Evolutionary conservation across 2,888 invertebrate genomes (phyloP).

Genomic region (Incurvaria masculella): DNA sequence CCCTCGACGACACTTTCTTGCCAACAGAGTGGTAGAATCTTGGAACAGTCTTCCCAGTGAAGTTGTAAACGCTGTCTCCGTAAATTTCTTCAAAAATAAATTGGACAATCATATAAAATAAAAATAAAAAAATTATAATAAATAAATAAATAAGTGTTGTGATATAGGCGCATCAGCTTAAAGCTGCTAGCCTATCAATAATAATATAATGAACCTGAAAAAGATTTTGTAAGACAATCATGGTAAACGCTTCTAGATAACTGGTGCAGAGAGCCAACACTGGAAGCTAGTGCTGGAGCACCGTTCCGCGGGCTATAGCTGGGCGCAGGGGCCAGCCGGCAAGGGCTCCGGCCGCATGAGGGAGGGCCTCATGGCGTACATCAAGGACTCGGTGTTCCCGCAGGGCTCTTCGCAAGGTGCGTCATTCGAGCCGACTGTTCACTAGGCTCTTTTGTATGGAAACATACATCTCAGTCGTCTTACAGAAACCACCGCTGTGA

Average conservation of each 20-base stretch:
- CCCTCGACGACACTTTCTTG: too few relatives aligned
- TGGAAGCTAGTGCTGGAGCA: slow-evolving; percentile 82
- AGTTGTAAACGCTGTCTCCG: too few relatives aligned
- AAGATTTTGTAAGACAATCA: slow-evolving; percentile 2
- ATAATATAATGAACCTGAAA: slow-evolving; percentile 3
- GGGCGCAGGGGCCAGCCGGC: slow-evolving; percentile 49
- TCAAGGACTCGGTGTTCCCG: slow-evolving; percentile 44
- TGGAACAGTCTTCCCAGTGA: too few relatives aligned
- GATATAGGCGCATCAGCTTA: too few relatives aligned
- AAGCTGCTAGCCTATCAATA: too few relatives aligned
- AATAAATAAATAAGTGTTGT: too few relatives aligned
- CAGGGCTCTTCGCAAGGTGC: slow-evolving; percentile 49
- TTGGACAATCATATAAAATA: too few relatives aligned
- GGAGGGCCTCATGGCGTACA: slow-evolving; percentile 49
- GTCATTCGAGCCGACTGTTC: too few relatives aligned
- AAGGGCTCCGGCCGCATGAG: slow-evolving; percentile 33
- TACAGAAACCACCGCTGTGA: neutral
- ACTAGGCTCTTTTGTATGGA: slow-evolving; percentile 6
- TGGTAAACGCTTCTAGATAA: slow-evolving; percentile 59
- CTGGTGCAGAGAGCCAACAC: slow-evolving; percentile 69
- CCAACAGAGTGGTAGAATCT: too few relatives aligned
- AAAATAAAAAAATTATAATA: slow-evolving; percentile 5
- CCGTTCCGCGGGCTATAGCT: slow-evolving; percentile 68
- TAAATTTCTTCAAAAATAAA: neutral
- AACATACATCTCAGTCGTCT: neutral